Conservation (phyloP, 2,113 vertebrate species). For the Grantiella picta region DNA sequence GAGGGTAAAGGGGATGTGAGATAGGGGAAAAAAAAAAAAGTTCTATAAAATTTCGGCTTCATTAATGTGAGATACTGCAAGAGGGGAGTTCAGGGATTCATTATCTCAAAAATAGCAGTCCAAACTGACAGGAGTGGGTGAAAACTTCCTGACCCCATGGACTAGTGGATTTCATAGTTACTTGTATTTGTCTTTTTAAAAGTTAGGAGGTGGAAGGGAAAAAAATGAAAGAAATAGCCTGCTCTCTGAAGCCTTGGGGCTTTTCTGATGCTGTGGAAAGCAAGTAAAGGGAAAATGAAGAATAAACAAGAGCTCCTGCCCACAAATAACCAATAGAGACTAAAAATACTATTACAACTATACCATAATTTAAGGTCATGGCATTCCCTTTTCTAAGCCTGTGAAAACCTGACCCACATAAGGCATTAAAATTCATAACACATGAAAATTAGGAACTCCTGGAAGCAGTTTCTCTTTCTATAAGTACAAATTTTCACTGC, state of each 20-base stretch:
- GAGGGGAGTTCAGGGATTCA: slow-evolving; percentile 51
- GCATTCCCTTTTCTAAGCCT: slow-evolving; percentile 57
- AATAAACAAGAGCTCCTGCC: slow-evolving; percentile 65
- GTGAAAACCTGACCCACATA: slow-evolving; percentile 63
- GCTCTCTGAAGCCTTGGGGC: slow-evolving; percentile 51
- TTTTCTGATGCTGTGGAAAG: not conserved
- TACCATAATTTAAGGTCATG: slow-evolving; percentile 74
- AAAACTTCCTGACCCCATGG: slow-evolving; percentile 49
- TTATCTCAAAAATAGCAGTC: slow-evolving; percentile 59
- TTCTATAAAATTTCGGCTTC: not conserved
- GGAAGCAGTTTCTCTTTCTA: slow-evolving; percentile 70
- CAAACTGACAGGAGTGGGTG: slow-evolving; percentile 31
- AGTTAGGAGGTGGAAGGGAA: not conserved
- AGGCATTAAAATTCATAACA: slow-evolving; percentile 77
- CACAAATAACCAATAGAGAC: slow-evolving; percentile 65
- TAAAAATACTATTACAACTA: slow-evolving; percentile 61
- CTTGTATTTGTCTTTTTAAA: slow-evolving; percentile 26
- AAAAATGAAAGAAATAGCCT: slow-evolving; percentile 5
- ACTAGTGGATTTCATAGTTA: slow-evolving; percentile 17
- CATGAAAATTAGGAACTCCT: slow-evolving; percentile 76
- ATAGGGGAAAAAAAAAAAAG: not conserved
- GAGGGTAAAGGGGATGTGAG: not conserved
- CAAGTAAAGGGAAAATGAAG: not conserved
- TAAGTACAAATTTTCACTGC: slow-evolving; percentile 72
- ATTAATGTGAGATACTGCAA: slow-evolving; percentile 38